These are phyloP conservation scores for Melanerpes formicivorus DNA, from an alignment of 2,113 vertebrate genomes.

Conservation along the genomic window DNA sequence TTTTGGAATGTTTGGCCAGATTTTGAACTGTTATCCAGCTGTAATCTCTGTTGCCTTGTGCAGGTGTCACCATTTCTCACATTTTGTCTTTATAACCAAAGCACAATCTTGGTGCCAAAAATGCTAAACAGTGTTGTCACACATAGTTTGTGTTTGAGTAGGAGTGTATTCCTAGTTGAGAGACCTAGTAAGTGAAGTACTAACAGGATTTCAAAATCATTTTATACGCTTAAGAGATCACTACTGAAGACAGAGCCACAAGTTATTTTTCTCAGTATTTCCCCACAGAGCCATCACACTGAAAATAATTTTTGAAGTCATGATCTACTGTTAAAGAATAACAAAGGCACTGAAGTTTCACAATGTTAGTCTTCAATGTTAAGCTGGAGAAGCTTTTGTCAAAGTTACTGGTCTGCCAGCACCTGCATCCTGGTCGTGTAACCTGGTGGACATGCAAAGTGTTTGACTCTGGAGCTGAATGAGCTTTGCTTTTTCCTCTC, in stretches of 20 bases:
- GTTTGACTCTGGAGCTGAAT: neutral
- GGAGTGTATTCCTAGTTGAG: neutral
- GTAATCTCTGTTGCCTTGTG: neutral
- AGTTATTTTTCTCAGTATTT: neutral
- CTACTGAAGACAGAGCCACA: neutral
- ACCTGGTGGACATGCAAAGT: neutral
- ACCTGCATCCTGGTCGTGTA: neutral
- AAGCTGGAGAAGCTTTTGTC: constrained; percentile 15
- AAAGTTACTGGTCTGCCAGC: neutral
- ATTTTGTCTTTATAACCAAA: neutral
- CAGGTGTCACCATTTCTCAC: neutral
- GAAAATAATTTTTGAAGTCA: neutral
- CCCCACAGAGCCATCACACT: neutral
- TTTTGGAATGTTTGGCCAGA: neutral
- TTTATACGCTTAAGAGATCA: neutral
- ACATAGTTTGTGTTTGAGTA: neutral
- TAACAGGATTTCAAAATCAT: neutral
- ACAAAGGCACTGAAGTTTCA: neutral
- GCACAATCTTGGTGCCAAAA: neutral
- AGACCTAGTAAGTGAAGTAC: neutral
- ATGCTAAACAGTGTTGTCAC: neutral
- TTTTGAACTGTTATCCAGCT: neutral
- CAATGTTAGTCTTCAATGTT: neutral
- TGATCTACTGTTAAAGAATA: neutral
- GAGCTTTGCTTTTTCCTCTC: neutral